Percentiles rank a stretch among this genome's conserved stretches.
phyloP scores from a whole-genome alignment of 2,797 vertebrate species.

The Lycodopsis pacificus region DNA sequence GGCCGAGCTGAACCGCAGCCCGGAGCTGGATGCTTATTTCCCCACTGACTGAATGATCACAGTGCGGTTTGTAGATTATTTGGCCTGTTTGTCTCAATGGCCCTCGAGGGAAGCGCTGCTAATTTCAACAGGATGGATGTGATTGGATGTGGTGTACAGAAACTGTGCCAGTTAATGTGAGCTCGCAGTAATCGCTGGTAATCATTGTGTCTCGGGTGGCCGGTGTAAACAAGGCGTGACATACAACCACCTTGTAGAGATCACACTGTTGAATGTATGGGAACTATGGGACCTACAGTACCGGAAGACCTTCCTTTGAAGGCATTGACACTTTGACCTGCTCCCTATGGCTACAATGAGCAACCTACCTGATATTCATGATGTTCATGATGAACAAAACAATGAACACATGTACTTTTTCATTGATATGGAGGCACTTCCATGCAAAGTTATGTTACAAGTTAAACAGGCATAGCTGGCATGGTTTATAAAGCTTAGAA shows the following conservation, averaged over 20 bases:
- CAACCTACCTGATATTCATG: too few species aligned
- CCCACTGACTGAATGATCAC: slow-evolving; percentile 34
- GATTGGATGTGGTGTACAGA: slow-evolving; percentile 25
- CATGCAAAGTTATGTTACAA: not conserved
- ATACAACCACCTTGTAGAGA: not conserved
- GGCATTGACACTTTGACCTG: slow-evolving; percentile 10
- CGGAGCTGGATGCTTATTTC: slow-evolving; percentile 24
- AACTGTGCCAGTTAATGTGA: slow-evolving; percentile 16
- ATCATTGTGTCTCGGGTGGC: slow-evolving; percentile 24
- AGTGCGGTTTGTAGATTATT: slow-evolving; percentile 53
- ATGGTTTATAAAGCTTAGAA: too few species aligned
- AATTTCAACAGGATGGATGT: slow-evolving; percentile 34
- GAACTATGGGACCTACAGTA: not conserved
- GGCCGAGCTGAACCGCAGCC: slow-evolving; percentile 20
- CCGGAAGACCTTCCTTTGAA: slow-evolving; percentile 11
- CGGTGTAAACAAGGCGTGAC: slow-evolving; percentile 10
- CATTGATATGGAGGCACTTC: not conserved
- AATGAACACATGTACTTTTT: not conserved
- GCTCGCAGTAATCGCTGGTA: slow-evolving; percentile 16
- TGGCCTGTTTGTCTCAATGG: slow-evolving; percentile 34
- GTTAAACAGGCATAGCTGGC: not conserved
- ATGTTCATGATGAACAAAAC: not conserved
- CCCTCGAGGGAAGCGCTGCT: not conserved
- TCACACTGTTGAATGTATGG: not conserved
- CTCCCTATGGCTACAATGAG: not conserved